Conservation (phyloP, 2,888 invertebrate genomes). For the Calliphora vomitoria region DNA sequence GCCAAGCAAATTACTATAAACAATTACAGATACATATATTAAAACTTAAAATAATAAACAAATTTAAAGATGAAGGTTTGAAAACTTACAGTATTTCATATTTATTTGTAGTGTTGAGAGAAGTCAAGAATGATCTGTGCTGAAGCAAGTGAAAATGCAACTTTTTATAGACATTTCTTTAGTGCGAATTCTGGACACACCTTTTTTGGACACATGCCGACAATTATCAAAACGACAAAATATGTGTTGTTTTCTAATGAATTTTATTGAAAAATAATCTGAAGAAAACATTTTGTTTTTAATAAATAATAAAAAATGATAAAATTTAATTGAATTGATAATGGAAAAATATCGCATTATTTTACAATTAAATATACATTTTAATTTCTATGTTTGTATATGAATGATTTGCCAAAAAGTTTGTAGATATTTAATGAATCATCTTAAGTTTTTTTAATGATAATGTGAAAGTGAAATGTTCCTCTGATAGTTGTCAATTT, state of each 20-base stretch:
- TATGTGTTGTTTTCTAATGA: neutral
- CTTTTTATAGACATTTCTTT: conserved; percentile 39
- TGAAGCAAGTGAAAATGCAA: neutral
- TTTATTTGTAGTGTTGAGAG: neutral
- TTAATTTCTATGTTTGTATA: no score
- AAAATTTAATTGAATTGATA: conserved; percentile 27
- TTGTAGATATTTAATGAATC: no score
- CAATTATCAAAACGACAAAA: neutral
- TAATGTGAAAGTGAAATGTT: no score
- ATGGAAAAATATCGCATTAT: neutral
- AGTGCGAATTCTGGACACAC: neutral
- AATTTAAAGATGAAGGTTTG: neutral
- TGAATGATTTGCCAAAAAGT: no score
- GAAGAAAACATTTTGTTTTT: neutral
- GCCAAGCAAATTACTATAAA: conserved; percentile 69
- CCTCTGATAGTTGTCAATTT: no score
- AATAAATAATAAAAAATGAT: no score
- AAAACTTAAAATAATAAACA: neutral
- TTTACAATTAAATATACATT: neutral
- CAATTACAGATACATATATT: neutral
- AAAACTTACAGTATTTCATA: conserved; percentile 74
- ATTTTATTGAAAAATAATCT: conserved; percentile 16
- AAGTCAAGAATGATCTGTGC: conserved; percentile 7
- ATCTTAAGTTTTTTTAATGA: no score
- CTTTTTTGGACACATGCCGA: conserved; percentile 15